Percentiles rank a stretch among this genome's conserved stretches.
These are phyloP conservation scores for Leptobrachium leishanense DNA, from an alignment of 2,113 vertebrate species.

Conservation along the genomic window DNA sequence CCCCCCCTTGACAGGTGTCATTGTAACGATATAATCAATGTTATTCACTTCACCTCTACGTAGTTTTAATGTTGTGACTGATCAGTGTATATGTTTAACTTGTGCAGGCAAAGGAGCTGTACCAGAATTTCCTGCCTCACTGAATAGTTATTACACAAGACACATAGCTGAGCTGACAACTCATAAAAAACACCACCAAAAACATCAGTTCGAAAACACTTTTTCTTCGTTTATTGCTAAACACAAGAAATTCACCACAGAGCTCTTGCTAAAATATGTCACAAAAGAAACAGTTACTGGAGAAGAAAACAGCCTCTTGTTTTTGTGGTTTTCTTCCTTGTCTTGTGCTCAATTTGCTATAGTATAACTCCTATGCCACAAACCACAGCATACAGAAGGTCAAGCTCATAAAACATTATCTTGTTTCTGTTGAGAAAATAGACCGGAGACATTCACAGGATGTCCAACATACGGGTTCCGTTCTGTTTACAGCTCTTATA, in stretches of 20 bases:
- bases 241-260: constrained; percentile 16
- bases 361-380: constrained; percentile 50
- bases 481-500: no score
- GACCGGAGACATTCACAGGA: not conserved
- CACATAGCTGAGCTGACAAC: no score
- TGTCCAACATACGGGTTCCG: no score
- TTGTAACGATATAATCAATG: no score
- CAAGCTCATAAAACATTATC: constrained; percentile 51
- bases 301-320: not conserved
- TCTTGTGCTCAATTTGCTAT: constrained; percentile 44
- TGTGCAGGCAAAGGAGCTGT: no score
- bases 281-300: constrained; percentile 13
- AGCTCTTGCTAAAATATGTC: constrained; percentile 8
- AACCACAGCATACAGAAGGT: constrained; percentile 56
- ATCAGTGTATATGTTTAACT: no score
- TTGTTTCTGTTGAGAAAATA: constrained; percentile 37
- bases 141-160: no score
- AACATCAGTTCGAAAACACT: not conserved
- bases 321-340: constrained; percentile 40
- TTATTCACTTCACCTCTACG: no score
- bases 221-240: constrained; percentile 23
- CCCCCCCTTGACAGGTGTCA: no score
- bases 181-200: not conserved
- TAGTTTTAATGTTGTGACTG: no score
- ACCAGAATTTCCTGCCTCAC: no score